Evolutionary conservation across 2,888 invertebrate genomes (phyloP).

Genomic region (Himalopsyche anomala): DNA sequence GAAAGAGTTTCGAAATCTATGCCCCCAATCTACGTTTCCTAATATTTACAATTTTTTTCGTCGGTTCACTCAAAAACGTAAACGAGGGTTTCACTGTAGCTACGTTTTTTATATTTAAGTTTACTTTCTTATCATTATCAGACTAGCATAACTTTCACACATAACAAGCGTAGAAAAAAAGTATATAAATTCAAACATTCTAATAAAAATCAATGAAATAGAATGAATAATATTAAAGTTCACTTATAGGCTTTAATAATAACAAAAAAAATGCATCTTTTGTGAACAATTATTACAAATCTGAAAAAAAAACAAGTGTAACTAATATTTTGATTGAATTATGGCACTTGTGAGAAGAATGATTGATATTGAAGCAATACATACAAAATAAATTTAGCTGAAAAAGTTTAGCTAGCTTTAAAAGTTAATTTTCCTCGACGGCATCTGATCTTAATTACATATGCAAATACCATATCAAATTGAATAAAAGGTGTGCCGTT

Average conservation of each 20-base stretch:
- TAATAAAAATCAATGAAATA: neutral
- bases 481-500: too few relatives aligned
- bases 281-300: neutral
- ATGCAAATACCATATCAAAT: too few relatives aligned
- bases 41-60: too few relatives aligned
- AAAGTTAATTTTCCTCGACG: too few relatives aligned
- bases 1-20: too few relatives aligned
- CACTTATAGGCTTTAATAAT: neutral
- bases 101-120: neutral
- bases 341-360: constrained; percentile 9
- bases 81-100: too few relatives aligned
- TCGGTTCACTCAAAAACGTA: too few relatives aligned
- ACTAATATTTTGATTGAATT: neutral
- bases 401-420: neutral
- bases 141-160: constrained; percentile 24
- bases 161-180: neutral
- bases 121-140: neutral
- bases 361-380: neutral
- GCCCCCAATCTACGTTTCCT: too few relatives aligned
- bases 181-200: neutral
- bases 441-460: too few relatives aligned
- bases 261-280: neutral
- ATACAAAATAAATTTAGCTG: neutral
- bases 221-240: neutral
- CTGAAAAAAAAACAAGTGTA: neutral